Evolutionary conservation across 2,888 invertebrate species (phyloP), one percentile per base, ranked within the genome.

Genomic region (Hemaris fuciformis): DNA sequence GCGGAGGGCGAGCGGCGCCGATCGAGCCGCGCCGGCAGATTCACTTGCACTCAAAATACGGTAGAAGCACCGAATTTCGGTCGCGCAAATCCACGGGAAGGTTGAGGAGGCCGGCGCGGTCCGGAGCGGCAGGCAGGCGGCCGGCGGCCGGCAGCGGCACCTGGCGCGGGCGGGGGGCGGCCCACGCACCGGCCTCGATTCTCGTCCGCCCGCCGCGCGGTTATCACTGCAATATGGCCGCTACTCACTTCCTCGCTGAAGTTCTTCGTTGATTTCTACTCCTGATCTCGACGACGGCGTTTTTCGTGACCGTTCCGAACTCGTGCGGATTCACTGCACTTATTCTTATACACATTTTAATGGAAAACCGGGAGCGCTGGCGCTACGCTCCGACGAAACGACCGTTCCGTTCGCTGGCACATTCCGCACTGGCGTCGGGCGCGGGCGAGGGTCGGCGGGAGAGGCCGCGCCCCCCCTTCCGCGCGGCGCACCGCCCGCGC

Each of bases 41-140:
- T 83, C 91, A 89, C 91, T 86, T 77, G 84, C 81, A 89, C 91
- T 84, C 84, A 81, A 85, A 89, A 84, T 86, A 85, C 84, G 85
- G 85, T 77, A 84, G 81, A 88, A 89, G 81, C 87, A 89, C 87
- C 89, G 84, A 89, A 88, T 89, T 89, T 88, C 82, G 89, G 91
- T 89, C 87, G 90, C 89, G 91, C 93, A 93, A 92, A 93, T 93
- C 93, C 93, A 91, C 89, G 85, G 91, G 90, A 89, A 89, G 90
- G 91, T 87, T 91, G 85, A 80, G 89, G 91, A 93, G 93, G 93
- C 91, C 93, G 93, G 93, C 93, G 93, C 94, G 93, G 93, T 91
- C 91, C 93, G 92, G 93, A 93, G 93, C 92, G 53, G 53, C 53
- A 53, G 93, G 90, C 89, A 53, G 53, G 48, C 48, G 48, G 25